Conservation (phyloP, 2,888 invertebrate genomes). For the Hyalella azteca region DNA sequence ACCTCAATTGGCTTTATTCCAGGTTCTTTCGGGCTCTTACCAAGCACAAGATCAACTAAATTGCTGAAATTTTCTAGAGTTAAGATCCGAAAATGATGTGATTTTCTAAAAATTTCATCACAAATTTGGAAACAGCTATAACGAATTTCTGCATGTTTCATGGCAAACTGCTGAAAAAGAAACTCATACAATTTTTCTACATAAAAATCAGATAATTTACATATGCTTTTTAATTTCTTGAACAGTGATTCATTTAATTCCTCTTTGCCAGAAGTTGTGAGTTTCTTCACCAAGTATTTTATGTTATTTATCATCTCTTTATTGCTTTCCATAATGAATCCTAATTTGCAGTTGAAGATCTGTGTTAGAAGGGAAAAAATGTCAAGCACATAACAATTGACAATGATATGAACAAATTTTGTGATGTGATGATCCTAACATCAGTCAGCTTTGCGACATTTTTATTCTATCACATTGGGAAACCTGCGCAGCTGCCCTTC, state of each 20-base stretch:
- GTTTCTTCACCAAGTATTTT: slow-evolving; percentile 45
- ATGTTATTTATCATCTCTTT: slow-evolving; percentile 35
- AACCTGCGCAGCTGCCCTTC: no score
- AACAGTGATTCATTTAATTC: slow-evolving; percentile 47
- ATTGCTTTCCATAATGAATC: slow-evolving; percentile 42
- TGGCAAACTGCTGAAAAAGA: slow-evolving; percentile 64
- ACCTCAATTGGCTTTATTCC: slow-evolving; percentile 67
- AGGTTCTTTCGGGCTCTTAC: slow-evolving; percentile 63
- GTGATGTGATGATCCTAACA: no score
- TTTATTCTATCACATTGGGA: no score
- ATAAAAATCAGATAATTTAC: slow-evolving; percentile 51
- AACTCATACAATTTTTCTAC: slow-evolving; percentile 61
- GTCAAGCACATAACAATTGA: no score
- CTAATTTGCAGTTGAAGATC: background rate
- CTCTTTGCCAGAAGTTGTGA: slow-evolving; percentile 53
- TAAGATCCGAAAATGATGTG: slow-evolving; percentile 66
- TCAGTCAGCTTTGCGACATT: no score
- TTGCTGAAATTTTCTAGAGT: slow-evolving; percentile 63
- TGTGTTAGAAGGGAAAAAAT: no score
- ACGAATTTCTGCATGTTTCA: slow-evolving; percentile 68
- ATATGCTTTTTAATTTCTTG: slow-evolving; percentile 54
- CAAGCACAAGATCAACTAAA: slow-evolving; percentile 47
- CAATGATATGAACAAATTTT: no score
- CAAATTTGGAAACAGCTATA: slow-evolving; percentile 66
- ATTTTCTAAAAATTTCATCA: slow-evolving; percentile 66